These are phyloP conservation scores for Sisyra nigra DNA, from an alignment of 2,888 invertebrate genomes.

Conservation along the genomic window DNA sequence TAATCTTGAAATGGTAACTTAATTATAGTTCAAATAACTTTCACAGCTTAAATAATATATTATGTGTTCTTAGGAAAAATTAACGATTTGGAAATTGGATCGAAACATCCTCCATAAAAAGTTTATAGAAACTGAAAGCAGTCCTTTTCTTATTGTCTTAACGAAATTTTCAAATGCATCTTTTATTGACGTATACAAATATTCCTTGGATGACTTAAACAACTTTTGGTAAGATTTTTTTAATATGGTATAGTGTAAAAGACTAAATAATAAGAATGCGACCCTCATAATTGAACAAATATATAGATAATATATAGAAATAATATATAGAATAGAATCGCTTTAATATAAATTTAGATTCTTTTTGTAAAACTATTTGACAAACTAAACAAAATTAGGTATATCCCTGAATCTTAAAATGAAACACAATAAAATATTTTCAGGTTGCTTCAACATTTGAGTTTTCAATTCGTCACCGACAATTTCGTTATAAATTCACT, in stretches of 20 bases:
- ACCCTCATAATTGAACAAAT: no score
- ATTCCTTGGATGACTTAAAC: slow-evolving; percentile 15
- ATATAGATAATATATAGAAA: no score
- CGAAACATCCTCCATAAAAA: slow-evolving; percentile 10
- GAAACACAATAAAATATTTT: slow-evolving; percentile 10
- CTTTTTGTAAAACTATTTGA: no score
- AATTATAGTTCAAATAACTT: no score
- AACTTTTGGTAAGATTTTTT: slow-evolving; percentile 20
- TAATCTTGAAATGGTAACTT: no score
- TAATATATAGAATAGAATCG: no score
- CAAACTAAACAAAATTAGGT: no score
- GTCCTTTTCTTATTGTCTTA: slow-evolving; percentile 19
- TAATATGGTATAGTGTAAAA: neutral
- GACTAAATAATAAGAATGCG: no score
- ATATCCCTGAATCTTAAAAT: no score
- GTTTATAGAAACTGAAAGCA: slow-evolving; percentile 15
- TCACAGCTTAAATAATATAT: no score
- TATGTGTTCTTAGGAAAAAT: slow-evolving; percentile 12
- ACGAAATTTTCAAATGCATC: slow-evolving; percentile 11
- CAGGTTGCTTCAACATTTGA: slow-evolving; percentile 20
- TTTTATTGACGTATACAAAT: slow-evolving; percentile 22
- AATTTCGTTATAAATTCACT: slow-evolving; percentile 18
- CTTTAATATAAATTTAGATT: no score
- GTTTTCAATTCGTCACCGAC: slow-evolving; percentile 16
- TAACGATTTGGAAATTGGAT: slow-evolving; percentile 14